Base-by-base conservation (phyloP, 2,113 vertebrate genomes). In the Lepisosteus oculatus region DNA sequence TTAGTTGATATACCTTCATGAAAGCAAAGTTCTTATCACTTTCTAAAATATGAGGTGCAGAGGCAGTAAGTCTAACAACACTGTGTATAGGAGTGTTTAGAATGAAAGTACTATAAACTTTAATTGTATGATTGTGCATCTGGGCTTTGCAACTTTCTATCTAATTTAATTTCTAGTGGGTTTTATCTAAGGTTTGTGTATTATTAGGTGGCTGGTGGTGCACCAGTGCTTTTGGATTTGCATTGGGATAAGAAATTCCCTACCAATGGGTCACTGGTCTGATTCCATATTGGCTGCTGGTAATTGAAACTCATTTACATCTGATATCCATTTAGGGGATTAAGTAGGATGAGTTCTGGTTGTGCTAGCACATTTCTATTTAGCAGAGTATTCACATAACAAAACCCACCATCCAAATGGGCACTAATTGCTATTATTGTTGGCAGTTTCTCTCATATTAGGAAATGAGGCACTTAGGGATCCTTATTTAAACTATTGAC, bases 271-370 rank as follows among this genome's bases (percentile, higher is more conserved):
- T 54, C 71, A 29, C 72, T 42, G 55, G 65, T 68, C 55, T 51
- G 56, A 42, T 54, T 67, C 72, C 55, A 59, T 63, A 72, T 17
- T 47, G 72, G 54, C 43, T 61, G 43, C 11, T 43, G 15, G 55
- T 62, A 55, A 73, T 67, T 67, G 59, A 65, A 61, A 43, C 15
- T 15, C 65, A 73, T 73, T 73, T 61, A 55, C 64, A 73, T 73
- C 72, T 59, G 72, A 73, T 73, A 68, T 55, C 55, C 65, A 67
- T 73, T 73, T 67, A 44, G 55, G 12, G 65, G 72, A 73, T 73
- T 73, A 73, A 61, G 55, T 9, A 14, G 54, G 67, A 67, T 67
- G 56, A 51, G 65, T 73, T 73, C 64, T 45, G 65, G 65, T 67
- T 68, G 64, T 67, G 66, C 67, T 68, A 54, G n/a, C 55, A 44